These are phyloP conservation scores for Eubucco bourcierii DNA, from an alignment of 2,113 vertebrate genomes.

Conservation along the genomic window DNA sequence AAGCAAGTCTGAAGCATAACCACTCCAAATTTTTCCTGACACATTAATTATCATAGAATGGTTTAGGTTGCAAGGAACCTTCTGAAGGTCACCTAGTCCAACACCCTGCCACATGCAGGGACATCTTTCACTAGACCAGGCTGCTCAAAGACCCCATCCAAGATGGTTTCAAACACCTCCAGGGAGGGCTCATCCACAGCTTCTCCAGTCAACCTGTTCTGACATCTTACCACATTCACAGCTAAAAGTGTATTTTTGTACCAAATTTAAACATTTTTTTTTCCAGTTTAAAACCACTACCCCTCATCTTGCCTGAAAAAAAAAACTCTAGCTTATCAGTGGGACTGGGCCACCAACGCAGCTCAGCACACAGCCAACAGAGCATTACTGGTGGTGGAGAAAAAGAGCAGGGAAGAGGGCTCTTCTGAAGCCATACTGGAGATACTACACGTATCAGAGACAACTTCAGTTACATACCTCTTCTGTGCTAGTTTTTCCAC, in stretches of 20 bases:
- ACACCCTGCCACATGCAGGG: rapidly evolving
- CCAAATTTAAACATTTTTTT: not conserved
- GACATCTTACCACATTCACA: rapidly evolving
- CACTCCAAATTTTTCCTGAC: not conserved
- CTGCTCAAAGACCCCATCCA: too few species aligned
- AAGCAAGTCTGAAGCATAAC: not conserved
- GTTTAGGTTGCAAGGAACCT: not conserved
- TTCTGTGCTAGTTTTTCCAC: not conserved
- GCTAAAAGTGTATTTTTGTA: not conserved
- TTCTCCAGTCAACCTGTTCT: not conserved
- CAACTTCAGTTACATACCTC: not conserved
- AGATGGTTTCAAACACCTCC: not conserved
- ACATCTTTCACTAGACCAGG: too few species aligned
- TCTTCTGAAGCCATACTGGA: rapidly evolving
- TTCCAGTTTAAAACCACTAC: not conserved
- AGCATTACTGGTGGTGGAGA: not conserved
- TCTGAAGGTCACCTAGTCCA: not conserved
- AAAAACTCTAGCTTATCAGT: not conserved
- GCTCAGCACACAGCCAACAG: not conserved
- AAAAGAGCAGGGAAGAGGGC: not conserved
- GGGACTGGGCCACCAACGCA: not conserved
- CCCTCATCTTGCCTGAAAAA: not conserved
- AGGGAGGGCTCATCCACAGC: not conserved
- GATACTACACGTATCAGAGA: not conserved
- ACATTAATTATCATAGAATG: not conserved